A percentile compares a stretch with the other conserved stretches of the same genome.
These are phyloP conservation scores for Sitophilus oryzae DNA, from an alignment of 1,140 invertebrate species.

Conservation along the genomic window DNA sequence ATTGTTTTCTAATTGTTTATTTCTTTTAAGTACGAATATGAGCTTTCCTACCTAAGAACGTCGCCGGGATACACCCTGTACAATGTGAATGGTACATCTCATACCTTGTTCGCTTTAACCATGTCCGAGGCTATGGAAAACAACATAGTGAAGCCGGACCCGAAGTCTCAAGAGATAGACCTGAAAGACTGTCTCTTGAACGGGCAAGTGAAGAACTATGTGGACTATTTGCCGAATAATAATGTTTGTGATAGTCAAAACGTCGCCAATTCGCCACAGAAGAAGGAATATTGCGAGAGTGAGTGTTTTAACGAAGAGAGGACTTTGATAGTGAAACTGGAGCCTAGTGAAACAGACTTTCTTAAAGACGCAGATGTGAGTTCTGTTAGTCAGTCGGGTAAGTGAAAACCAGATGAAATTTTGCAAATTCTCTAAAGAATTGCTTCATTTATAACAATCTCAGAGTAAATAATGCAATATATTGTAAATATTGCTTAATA, in stretches of 20 bases:
- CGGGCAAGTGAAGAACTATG: conserved; percentile 17
- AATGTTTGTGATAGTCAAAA: conserved; percentile 27
- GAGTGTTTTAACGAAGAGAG: conserved; percentile 13
- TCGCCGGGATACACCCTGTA: no score
- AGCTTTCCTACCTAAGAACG: no score
- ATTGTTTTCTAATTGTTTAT: no score
- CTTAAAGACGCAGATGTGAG: conserved; percentile 13
- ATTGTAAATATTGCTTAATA: no score
- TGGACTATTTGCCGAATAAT: conserved; percentile 30
- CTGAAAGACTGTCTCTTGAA: conserved; percentile 25
- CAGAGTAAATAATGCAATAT: no score
- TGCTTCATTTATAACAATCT: no score
- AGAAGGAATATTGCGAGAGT: conserved; percentile 17
- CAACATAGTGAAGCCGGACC: conserved; percentile 22
- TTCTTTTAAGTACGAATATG: no score
- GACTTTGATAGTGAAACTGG: conserved; percentile 8
- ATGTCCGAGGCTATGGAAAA: conserved; percentile 21
- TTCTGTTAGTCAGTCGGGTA: conserved; percentile 18
- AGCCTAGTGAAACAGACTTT: conserved; percentile 7
- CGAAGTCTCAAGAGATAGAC: conserved; percentile 17
- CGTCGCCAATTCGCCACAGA: conserved; percentile 2
- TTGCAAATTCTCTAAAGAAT: no score
- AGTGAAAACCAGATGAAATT: no score
- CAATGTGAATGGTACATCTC: conserved; percentile 12
- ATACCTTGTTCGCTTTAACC: background rate